Evolutionary conservation across 2,888 invertebrate genomes (phyloP), one percentile per base, ranked within the genome.

Genomic region (Epistrophella euchroma): DNA sequence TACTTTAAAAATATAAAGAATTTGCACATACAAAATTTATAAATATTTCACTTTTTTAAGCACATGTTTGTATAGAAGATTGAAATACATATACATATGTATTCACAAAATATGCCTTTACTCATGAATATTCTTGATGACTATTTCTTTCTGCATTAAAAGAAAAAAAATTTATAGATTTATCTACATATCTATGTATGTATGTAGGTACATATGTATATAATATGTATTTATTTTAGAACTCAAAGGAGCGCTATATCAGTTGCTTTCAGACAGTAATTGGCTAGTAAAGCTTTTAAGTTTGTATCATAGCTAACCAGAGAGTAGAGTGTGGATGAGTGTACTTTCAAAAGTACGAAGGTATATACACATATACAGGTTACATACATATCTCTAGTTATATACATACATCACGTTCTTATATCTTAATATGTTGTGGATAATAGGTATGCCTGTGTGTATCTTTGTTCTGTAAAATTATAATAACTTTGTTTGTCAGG

Each of bases 181-280:
- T n/a, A n/a, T n/a, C n/a, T n/a, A n/a, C n/a, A n/a, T n/a, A n/a
- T n/a, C n/a, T 40, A 40, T 40, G n/a, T 15, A 40, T 40, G 1
- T 10, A 15, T 4, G 4, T 15, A 1, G 2, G 15, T 40, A 5
- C 40, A 15, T 40, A n/a, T 4, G 4, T 35, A 10, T 35, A 32
- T 7, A 32, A 3, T 10, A 35, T 9, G 2, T 9, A 37, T n/a
- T n/a, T n/a, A n/a, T n/a, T n/a, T n/a, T 4, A 15, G 40, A n/a
- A 40, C 10, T 40, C 6, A 40, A 40, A n/a, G 43, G 43, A 43
- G 43, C 15, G 4, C 56, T 40, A 71, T 81, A 81, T 75, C 76
- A 88, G 75, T 88, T 88, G 88, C 88, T 88, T 88, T 88, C 87
- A 88, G 88, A 81, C 88, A 79, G 83, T 89, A 88, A 89, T 89